Evolutionary conservation across 2,797 vertebrate species (phyloP).

Genomic region (Pipistrellus pipistrellus): DNA sequence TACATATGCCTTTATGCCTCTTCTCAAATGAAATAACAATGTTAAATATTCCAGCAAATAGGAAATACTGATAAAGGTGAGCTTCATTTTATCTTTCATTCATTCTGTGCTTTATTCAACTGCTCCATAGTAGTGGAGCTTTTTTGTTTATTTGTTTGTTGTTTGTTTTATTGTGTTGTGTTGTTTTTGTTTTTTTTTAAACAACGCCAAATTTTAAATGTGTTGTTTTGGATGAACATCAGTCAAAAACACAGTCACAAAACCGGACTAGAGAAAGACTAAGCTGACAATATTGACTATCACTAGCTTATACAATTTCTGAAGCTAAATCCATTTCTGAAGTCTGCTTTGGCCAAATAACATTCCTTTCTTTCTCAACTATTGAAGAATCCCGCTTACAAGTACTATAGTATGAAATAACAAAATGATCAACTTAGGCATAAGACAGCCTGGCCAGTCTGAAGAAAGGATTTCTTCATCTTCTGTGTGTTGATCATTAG

Average conservation of each 20-base stretch:
- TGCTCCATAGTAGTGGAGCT: not conserved
- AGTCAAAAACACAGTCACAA: slow-evolving; percentile 35
- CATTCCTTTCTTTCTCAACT: slow-evolving; percentile 24
- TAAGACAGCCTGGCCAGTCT: not conserved
- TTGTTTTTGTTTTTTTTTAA: slow-evolving; percentile 47
- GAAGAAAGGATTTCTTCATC: not conserved
- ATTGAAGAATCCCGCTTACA: not conserved
- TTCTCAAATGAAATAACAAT: slow-evolving; percentile 7
- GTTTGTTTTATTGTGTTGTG: no score
- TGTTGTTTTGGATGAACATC: not conserved
- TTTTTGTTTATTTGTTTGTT: not conserved
- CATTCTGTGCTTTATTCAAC: not conserved
- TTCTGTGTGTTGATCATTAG: slow-evolving; percentile 10
- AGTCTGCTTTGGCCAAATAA: not conserved
- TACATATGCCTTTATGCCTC: not conserved
- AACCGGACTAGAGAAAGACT: not conserved
- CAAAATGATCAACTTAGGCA: not conserved
- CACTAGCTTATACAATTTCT: not conserved
- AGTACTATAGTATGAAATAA: not conserved
- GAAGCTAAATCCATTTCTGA: not conserved
- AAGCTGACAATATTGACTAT: not conserved
- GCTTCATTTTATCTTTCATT: slow-evolving; percentile 11
- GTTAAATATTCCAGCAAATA: slow-evolving; percentile 11
- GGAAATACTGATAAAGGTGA: not conserved
- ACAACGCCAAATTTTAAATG: not conserved